phyloP scores from a whole-genome alignment of 2,888 invertebrate species.

The Lingula anatina region DNA sequence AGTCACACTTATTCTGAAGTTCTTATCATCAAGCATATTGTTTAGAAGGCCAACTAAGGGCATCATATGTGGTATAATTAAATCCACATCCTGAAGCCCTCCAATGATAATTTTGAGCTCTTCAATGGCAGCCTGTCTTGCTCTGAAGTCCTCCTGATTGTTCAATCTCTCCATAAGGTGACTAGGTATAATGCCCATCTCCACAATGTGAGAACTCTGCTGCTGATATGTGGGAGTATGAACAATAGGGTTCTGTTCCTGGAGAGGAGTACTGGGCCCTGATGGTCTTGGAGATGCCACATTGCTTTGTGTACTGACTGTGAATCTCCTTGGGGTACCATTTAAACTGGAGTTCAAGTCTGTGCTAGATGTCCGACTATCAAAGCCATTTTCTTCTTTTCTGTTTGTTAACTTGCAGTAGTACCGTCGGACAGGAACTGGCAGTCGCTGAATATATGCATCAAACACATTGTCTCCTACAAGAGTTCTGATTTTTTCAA shows the following conservation, averaged over 20 bases:
- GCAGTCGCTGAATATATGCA: constrained; percentile 35
- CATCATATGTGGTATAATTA: constrained; percentile 59
- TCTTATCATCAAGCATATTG: constrained; percentile 61
- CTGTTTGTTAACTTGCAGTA: constrained; percentile 12
- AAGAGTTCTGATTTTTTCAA: constrained; percentile 49
- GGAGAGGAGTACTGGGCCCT: no score
- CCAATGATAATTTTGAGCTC: constrained; percentile 58
- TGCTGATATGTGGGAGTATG: no score
- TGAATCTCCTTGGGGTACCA: neutral
- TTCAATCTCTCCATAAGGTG: constrained; percentile 50
- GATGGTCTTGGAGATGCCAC: neutral
- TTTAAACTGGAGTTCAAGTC: neutral
- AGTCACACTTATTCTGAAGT: constrained; percentile 55
- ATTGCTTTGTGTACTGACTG: neutral
- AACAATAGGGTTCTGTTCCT: no score
- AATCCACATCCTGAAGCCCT: constrained; percentile 30
- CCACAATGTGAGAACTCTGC: constrained; percentile 8
- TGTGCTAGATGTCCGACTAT: neutral
- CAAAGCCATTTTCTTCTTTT: constrained; percentile 8
- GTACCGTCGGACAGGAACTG: constrained; percentile 19
- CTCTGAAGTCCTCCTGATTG: constrained; percentile 60
- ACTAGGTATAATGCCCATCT: constrained; percentile 53
- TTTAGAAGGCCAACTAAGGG: constrained; percentile 62
- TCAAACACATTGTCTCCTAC: constrained; percentile 50
- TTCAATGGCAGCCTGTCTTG: constrained; percentile 59